Evolutionary conservation across 2,797 vertebrate genomes (phyloP), one percentile per base, ranked within the genome.

Genomic region (Macroramphosus scolopax): DNA sequence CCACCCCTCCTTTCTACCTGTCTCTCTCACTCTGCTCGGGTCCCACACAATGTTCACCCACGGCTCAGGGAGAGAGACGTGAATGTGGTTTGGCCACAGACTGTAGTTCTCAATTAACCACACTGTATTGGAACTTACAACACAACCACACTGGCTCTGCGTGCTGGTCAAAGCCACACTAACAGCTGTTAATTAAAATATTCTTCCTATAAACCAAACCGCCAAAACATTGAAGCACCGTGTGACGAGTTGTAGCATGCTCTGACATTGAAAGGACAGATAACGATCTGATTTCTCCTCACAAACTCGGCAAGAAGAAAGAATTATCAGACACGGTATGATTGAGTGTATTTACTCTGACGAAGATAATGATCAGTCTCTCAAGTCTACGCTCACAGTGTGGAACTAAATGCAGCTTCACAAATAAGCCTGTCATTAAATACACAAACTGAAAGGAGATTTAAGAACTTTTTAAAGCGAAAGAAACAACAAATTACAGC

Each of bases 111-210:
- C 20, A 10, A 52, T 69, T 49, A 51, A 39, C 41, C 37, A 0
- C 45, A 0, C 42, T 32, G 12, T 37, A 22, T 22, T 14, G 29
- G 43, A 39, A 56, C 32, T 44, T 33, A 5, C 41, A 17, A 16
- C 47, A 17, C 6, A 40, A 68, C 39, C 51, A 14, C 34, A 39
- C 14, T 44, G 13, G 15, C 49, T 61, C 22, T 32, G 16, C n/a
- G n/a, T n/a, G n/a, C n/a, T n/a, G n/a, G n/a, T n/a, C n/a, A n/a
- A n/a, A n/a, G n/a, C n/a, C n/a, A n/a, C n/a, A 39, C 55, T 11
- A 58, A 38, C 20, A 57, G 52, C 51, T 63, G 48, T 62, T 44
- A 75, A 73, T 62, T 16, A 41, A 41, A 63, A 30, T 25, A 29
- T 17, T 37, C 8, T 17, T 13, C 39, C 50, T 17, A 9, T 2